phyloP scores from a whole-genome alignment of 2,888 invertebrate genomes.

The Beris chalybata region DNA sequence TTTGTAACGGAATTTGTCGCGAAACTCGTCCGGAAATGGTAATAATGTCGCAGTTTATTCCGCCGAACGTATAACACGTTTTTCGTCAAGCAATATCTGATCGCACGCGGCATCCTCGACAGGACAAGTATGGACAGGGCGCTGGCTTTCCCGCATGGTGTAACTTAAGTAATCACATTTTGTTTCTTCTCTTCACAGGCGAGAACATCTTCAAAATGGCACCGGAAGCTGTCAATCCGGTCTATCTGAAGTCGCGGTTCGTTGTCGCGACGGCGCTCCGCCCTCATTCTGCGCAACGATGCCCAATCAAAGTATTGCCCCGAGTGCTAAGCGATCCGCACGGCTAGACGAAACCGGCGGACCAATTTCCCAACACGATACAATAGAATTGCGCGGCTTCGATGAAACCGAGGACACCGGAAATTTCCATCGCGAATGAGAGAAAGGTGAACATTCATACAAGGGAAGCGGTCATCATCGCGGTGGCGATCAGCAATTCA shows the following conservation, averaged over 20 bases:
- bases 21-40: conserved; percentile 1
- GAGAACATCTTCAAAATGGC: conserved; percentile 40
- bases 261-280: conserved; percentile 62
- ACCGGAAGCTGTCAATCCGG: conserved; percentile 57
- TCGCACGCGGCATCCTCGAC: conserved; percentile 12
- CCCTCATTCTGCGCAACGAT: conserved; percentile 70
- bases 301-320: conserved; percentile 73
- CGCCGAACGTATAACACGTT: not conserved
- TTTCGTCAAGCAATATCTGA: conserved; percentile 2
- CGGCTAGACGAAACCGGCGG: conserved; percentile 84
- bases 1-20: not conserved
- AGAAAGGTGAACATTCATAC: not conserved
- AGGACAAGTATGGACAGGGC: not conserved
- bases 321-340: conserved; percentile 63
- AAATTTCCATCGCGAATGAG: conserved; percentile 21
- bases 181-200: conserved; percentile 34
- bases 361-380: conserved; percentile 87
- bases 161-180: not conserved
- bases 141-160: not conserved
- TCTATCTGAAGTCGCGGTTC: conserved; percentile 63
- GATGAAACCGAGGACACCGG: conserved; percentile 62
- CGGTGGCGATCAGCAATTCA: too few relatives aligned
- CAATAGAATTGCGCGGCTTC: conserved; percentile 91
- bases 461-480: not conserved
- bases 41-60: conserved; percentile 16